Evolutionary conservation across 2,888 invertebrate genomes (phyloP).

Genomic region (Acanthoscelides obtectus): DNA sequence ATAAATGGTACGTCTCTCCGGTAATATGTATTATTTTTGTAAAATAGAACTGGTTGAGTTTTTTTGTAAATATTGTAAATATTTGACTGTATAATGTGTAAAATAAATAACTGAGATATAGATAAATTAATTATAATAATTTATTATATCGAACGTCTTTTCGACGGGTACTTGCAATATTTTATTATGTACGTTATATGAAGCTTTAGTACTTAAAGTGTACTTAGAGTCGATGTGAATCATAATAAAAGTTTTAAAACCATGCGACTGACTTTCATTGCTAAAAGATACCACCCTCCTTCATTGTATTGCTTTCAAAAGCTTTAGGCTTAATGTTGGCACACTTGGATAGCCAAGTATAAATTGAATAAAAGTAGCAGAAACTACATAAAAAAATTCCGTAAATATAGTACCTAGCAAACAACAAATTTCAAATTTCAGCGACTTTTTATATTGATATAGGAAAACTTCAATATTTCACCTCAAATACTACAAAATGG

Average conservation of each 20-base stretch:
- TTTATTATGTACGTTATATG: conserved; percentile 36
- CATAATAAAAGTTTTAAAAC: conserved; percentile 25
- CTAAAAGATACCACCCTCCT: conserved; percentile 10
- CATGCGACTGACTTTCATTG: not conserved
- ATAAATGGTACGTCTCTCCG: not conserved
- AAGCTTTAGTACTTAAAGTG: conserved; percentile 39
- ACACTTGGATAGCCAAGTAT: too few relatives aligned
- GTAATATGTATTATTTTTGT: not conserved
- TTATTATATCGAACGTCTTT: conserved; percentile 33
- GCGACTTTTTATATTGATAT: too few relatives aligned
- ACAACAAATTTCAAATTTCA: too few relatives aligned
- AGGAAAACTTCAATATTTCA: too few relatives aligned
- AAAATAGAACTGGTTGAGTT: not conserved
- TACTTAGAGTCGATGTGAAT: conserved; percentile 41
- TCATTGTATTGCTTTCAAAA: too few relatives aligned
- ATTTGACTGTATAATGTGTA: conserved; percentile 31
- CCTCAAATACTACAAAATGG: too few relatives aligned
- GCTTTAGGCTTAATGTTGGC: too few relatives aligned
- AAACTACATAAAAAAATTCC: too few relatives aligned
- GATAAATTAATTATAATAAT: conserved; percentile 28
- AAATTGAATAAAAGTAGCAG: too few relatives aligned
- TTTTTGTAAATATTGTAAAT: conserved; percentile 26
- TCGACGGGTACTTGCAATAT: conserved; percentile 45
- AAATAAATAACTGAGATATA: conserved; percentile 16
- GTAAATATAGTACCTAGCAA: too few relatives aligned